Evolutionary conservation across 2,888 invertebrate genomes (phyloP).

Genomic region (Platynereis dumerilii): DNA sequence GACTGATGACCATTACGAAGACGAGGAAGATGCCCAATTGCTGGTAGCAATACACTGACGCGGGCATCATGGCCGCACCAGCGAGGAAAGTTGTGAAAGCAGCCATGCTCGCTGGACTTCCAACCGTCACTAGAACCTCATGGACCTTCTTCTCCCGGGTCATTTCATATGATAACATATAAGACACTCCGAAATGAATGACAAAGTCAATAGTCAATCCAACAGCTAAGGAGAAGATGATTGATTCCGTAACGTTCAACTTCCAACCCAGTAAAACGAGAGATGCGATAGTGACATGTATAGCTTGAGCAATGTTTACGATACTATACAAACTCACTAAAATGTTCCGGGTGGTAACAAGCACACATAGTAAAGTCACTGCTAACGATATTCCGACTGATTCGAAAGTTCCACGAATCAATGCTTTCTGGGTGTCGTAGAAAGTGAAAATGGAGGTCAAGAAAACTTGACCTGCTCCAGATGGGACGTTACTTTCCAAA

Average conservation of each 20-base stretch:
- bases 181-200: conserved; percentile 87
- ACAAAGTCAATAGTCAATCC: conserved; percentile 93
- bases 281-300: conserved; percentile 76
- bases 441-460: conserved; percentile 82
- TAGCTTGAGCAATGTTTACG: conserved; percentile 80
- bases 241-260: conserved; percentile 89
- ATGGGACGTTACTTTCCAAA: conserved; percentile 71
- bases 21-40: conserved; percentile 91
- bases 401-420: conserved; percentile 81
- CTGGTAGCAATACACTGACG: conserved; percentile 86
- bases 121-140: conserved; percentile 67
- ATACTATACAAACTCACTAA: conserved; percentile 83
- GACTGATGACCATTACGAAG: conserved; percentile 85
- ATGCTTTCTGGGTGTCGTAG: conserved; percentile 84
- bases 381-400: conserved; percentile 81
- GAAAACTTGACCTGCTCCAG: conserved; percentile 82
- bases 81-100: conserved; percentile 87
- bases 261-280: conserved; percentile 77
- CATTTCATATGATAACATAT: conserved; percentile 66
- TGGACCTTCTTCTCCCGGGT: conserved; percentile 49
- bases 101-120: conserved; percentile 85
- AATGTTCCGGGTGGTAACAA: conserved; percentile 82
- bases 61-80: conserved; percentile 85
- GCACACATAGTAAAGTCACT: conserved; percentile 77
- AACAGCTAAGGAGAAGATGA: conserved; percentile 91